Percentiles rank a stretch among this genome's conserved stretches.
Evolutionary conservation across 2,888 invertebrate species (phyloP).

Genomic region (Agriopis marginaria): DNA sequence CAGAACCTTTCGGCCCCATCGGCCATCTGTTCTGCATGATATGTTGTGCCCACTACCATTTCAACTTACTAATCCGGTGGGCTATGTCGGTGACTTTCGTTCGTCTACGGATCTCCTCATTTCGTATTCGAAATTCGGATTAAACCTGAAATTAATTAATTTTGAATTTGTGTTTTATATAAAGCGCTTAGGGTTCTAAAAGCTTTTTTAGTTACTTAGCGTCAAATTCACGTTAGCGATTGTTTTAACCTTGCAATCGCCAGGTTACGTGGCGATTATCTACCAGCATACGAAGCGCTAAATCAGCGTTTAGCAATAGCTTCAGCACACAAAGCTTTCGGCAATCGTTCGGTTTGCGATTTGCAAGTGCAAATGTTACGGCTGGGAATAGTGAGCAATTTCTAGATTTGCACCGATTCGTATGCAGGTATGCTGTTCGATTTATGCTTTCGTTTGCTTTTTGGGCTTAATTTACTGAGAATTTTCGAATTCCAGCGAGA

Average conservation of each 20-base stretch:
- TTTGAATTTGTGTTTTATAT: too few relatives aligned
- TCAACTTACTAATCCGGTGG: too few relatives aligned
- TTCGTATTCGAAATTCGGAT: too few relatives aligned
- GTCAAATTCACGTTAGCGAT: neutral
- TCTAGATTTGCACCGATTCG: slow-evolving; percentile 22
- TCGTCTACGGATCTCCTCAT: too few relatives aligned
- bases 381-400: slow-evolving; percentile 14
- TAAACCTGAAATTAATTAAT: too few relatives aligned
- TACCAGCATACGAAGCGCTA: slow-evolving; percentile 13
- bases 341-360: slow-evolving; percentile 24
- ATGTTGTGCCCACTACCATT: too few relatives aligned
- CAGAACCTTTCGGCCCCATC: too few relatives aligned
- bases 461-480: neutral
- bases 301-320: slow-evolving; percentile 17
- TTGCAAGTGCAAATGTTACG: slow-evolving; percentile 25
- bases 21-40: too few relatives aligned
- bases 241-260: neutral
- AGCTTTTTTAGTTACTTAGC: neutral
- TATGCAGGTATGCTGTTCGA: slow-evolving; percentile 22
- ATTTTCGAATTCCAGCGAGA: neutral
- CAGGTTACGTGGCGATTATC: slow-evolving; percentile 11
- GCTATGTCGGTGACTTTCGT: too few relatives aligned
- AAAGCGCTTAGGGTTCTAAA: neutral
- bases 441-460: slow-evolving; percentile 18
- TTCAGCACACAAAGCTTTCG: slow-evolving; percentile 20